These are phyloP conservation scores for Hydrochoerus hydrochaeris DNA, from an alignment of 2,113 vertebrate species.

Conservation along the genomic window DNA sequence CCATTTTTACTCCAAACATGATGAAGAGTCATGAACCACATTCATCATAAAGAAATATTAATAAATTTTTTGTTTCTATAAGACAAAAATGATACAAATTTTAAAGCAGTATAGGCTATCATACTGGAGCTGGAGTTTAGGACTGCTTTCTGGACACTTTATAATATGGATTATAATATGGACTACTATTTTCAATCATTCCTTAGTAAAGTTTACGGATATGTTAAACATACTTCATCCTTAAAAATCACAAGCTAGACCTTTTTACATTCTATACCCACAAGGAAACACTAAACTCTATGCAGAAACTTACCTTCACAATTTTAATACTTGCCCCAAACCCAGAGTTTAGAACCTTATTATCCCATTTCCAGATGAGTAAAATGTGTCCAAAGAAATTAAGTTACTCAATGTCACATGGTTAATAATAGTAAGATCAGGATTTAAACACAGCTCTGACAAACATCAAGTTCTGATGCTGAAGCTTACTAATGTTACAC, in stretches of 20 bases:
- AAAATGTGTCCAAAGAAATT: slow-evolving; percentile 11
- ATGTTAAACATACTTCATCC: not conserved
- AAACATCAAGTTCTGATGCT: not conserved
- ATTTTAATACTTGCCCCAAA: slow-evolving; percentile 12
- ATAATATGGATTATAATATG: not conserved
- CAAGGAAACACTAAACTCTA: not conserved
- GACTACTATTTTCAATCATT: not conserved
- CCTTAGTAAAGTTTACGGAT: not conserved
- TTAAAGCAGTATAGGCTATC: not conserved
- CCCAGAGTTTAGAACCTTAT: not conserved
- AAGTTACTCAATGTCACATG: not conserved
- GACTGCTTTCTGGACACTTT: not conserved
- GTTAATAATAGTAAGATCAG: not conserved
- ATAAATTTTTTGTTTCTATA: not conserved
- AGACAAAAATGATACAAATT: not conserved
- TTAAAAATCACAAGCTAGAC: not conserved
- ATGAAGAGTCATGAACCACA: slow-evolving; percentile 17
- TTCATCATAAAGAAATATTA: slow-evolving; percentile 42
- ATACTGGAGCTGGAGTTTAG: not conserved
- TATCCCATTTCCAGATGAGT: not conserved
- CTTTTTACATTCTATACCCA: not conserved
- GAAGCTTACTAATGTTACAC: not conserved
- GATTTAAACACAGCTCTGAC: not conserved
- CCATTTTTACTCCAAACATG: not conserved
- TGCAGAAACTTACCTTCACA: not conserved